Conservation (phyloP, 2,888 invertebrate species). For the Nysson spinosus region DNA sequence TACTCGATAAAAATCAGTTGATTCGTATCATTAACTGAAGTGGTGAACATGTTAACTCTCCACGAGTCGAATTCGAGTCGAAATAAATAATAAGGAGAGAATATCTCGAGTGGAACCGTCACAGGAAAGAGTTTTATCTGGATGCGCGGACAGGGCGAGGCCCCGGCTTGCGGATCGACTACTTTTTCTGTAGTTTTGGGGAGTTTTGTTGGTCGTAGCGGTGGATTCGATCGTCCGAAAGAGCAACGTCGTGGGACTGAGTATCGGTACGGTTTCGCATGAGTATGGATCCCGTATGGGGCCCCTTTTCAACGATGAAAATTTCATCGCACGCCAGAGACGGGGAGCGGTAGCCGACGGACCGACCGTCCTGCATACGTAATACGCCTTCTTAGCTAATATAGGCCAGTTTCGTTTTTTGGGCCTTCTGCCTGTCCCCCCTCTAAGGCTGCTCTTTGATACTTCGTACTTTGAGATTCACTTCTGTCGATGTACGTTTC, state of each 20-base stretch:
- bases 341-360: slow-evolving; percentile 44
- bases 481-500: too few relatives aligned
- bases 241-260: slow-evolving; percentile 60
- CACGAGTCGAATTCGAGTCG: slow-evolving; percentile 6
- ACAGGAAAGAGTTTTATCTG: slow-evolving; percentile 37
- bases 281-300: slow-evolving; percentile 42
- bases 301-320: slow-evolving; percentile 45
- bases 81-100: slow-evolving; percentile 19
- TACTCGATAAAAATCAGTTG: too few relatives aligned
- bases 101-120: slow-evolving; percentile 33
- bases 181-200: slow-evolving; percentile 54
- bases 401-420: slow-evolving; percentile 62
- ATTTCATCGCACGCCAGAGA: slow-evolving; percentile 61
- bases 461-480: too few relatives aligned
- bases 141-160: slow-evolving; percentile 17
- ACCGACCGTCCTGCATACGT: slow-evolving; percentile 66
- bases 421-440: slow-evolving; percentile 44
- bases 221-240: too few relatives aligned
- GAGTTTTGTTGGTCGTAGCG: slow-evolving; percentile 51
- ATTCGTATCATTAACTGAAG: too few relatives aligned
- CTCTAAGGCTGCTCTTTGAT: too few relatives aligned
- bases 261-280: slow-evolving; percentile 56
- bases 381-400: slow-evolving; percentile 67
- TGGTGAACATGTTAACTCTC: too few relatives aligned
- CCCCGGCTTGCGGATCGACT: slow-evolving; percentile 38